These are phyloP conservation scores for Ennomos fuscantarius DNA, from an alignment of 2,888 invertebrate species.

Conservation along the genomic window DNA sequence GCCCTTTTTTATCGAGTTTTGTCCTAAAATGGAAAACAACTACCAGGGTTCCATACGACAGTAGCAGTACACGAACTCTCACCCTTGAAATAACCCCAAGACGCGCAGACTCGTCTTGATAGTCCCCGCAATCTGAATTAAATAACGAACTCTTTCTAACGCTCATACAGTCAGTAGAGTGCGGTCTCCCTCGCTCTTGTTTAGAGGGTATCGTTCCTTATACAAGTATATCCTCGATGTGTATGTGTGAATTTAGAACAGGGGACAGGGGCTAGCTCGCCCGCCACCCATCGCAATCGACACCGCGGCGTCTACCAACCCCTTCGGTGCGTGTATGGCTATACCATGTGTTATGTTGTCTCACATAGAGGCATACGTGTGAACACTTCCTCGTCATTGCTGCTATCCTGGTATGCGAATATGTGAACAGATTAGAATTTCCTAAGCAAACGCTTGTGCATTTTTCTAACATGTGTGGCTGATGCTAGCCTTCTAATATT, in stretches of 20 bases:
- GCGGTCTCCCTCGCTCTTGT: slow-evolving; percentile 64
- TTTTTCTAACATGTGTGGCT: too few species aligned
- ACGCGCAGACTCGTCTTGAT: slow-evolving; percentile 77
- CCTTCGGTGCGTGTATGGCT: slow-evolving; percentile 79
- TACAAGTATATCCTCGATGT: slow-evolving; percentile 41
- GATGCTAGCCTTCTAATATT: too few species aligned
- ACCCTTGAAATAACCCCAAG: slow-evolving; percentile 76
- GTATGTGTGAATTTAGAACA: slow-evolving; percentile 66
- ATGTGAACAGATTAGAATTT: slow-evolving; percentile 85
- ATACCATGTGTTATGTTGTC: slow-evolving; percentile 71
- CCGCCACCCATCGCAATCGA: slow-evolving; percentile 15
- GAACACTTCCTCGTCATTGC: slow-evolving; percentile 63
- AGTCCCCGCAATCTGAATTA: slow-evolving; percentile 53
- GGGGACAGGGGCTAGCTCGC: slow-evolving; percentile 52
- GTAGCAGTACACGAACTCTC: slow-evolving; percentile 63
- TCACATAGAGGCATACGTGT: slow-evolving; percentile 73
- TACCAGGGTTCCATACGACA: slow-evolving; percentile 72
- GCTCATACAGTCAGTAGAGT: slow-evolving; percentile 34
- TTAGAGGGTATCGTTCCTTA: slow-evolving; percentile 62
- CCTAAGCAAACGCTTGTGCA: slow-evolving; percentile 74
- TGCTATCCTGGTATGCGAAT: slow-evolving; percentile 78
- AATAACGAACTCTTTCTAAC: slow-evolving; percentile 77
- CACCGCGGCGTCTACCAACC: slow-evolving; percentile 57
- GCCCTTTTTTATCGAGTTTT: slow-evolving; percentile 85
- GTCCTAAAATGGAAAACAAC: slow-evolving; percentile 85